These are phyloP conservation scores for Triplophysa siluroides DNA, from an alignment of 2,113 vertebrate species.

Conservation along the genomic window DNA sequence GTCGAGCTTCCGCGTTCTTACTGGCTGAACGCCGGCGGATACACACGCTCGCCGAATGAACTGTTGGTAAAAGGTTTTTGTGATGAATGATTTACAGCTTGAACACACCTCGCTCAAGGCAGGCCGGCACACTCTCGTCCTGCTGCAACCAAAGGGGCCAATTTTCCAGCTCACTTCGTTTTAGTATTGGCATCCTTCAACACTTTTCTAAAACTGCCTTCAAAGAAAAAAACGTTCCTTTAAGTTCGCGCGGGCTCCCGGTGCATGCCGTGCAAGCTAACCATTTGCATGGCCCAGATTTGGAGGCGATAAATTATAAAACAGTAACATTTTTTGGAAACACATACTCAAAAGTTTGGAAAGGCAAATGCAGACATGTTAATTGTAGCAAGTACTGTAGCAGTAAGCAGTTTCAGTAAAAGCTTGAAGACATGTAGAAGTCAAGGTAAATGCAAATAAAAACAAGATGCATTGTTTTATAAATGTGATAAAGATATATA, in stretches of 20 bases:
- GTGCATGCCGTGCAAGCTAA: constrained; percentile 21
- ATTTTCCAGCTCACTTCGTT: constrained; percentile 37
- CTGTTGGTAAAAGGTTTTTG: constrained; percentile 37
- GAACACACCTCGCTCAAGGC: constrained; percentile 38
- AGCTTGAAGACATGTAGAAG: constrained; percentile 29
- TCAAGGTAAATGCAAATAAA: constrained; percentile 44
- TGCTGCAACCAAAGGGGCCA: constrained; percentile 26
- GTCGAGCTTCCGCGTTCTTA: constrained; percentile 7
- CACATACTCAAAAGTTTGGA: background rate
- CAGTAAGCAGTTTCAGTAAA: background rate
- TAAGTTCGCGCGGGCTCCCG: background rate
- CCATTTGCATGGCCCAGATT: constrained; percentile 17
- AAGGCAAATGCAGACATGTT: background rate
- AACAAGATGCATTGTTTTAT: constrained; percentile 48
- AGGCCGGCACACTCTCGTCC: constrained; percentile 17
- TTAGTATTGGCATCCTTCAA: constrained; percentile 42
- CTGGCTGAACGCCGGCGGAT: constrained; percentile 18
- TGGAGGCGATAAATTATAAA: constrained; percentile 29
- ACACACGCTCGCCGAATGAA: constrained; percentile 33
- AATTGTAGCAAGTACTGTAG: background rate
- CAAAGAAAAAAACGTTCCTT: constrained; percentile 21
- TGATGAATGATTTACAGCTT: constrained; percentile 41
- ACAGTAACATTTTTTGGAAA: background rate
- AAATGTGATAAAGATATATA: constrained; percentile 53
- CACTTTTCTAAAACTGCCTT: constrained; percentile 20